Evolutionary conservation across 2,113 vertebrate species (phyloP), one percentile per base, ranked within the genome.

Genomic region (Eptesicus fuscus): DNA sequence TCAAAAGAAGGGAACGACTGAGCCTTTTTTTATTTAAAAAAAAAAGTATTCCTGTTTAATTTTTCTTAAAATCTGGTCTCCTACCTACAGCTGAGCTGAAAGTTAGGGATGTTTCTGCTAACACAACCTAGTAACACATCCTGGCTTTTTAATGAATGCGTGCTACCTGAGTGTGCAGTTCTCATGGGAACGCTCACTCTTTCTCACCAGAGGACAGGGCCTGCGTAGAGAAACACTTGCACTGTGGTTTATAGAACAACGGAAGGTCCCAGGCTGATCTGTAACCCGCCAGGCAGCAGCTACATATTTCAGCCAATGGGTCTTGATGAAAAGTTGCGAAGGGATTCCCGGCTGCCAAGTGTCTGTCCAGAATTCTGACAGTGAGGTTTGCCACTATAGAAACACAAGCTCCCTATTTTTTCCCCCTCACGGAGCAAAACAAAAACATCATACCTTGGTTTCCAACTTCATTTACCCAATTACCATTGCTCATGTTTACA

Each of bases 361-460:
- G 78, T 90, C 93, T 96, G 95, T 95, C 97, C 97, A 91, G 90
- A 97, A 97, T 96, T 96, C 95, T 97, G 96, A 96, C 96, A 96
- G 97, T 93, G 89, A 97, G 95, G 92, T 97, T 96, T 97, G 96
- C 95, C 96, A 96, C 95, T 94, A 96, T 7, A 83, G 85, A 93
- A 97, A 97, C 97, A 97, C 96, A 97, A 91, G 78, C 69, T 95
- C 49, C 94, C 95, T 94, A 94, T 94, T 96, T 97, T 95, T 95
- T 93, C 16, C 9, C 16, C 76, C 69, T 95, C 94, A 40, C 69
- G 92, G 91, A 97, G 95, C 95, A 96, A 97, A 97, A 96, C 97
- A 96, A 97, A 96, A 95, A 97, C 96, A 97, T 97, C 97, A 97
- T 97, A 97, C 97, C 97, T 97, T 97, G 96, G 95, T 98, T 98